A percentile compares a stretch with the other conserved stretches of the same genome.
phyloP scores from a whole-genome alignment of 2,888 invertebrate species.

The Drosophila affinis region DNA sequence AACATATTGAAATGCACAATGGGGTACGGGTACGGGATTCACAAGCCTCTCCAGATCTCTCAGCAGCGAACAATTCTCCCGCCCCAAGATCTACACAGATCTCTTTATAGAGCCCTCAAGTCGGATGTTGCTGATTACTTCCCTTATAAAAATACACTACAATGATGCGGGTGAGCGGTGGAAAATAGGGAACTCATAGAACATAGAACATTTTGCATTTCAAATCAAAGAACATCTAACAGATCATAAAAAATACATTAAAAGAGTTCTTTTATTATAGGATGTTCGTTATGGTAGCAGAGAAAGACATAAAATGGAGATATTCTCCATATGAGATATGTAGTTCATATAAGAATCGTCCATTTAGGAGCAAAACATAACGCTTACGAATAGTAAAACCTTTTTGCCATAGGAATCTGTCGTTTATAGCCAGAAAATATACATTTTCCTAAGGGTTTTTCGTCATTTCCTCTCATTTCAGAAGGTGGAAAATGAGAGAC shows the following conservation, averaged over 20 bases:
- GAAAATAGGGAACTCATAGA: neutral
- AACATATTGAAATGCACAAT: slow-evolving; percentile 76
- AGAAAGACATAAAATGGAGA: too few species aligned
- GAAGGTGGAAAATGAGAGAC: slow-evolving; percentile 72
- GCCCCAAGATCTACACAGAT: neutral
- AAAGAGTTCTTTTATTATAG: neutral
- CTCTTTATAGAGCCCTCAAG: neutral
- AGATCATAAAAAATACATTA: neutral
- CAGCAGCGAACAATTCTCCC: neutral
- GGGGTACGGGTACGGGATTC: slow-evolving; percentile 21
- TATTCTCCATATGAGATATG: too few species aligned
- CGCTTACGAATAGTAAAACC: too few species aligned
- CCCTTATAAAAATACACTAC: neutral
- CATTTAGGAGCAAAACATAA: too few species aligned
- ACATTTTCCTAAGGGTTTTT: slow-evolving; percentile 21
- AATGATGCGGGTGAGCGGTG: neutral
- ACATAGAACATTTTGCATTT: neutral
- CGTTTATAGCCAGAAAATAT: neutral
- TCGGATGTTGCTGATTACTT: slow-evolving; percentile 1
- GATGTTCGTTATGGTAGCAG: neutral
- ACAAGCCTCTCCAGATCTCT: neutral
- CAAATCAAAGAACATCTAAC: too few species aligned
- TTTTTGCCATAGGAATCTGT: neutral
- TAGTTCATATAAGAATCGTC: neutral
- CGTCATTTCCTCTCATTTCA: slow-evolving; percentile 62